These are phyloP conservation scores for Nesoenas mayeri DNA, from an alignment of 2,113 vertebrate genomes.

Conservation along the genomic window DNA sequence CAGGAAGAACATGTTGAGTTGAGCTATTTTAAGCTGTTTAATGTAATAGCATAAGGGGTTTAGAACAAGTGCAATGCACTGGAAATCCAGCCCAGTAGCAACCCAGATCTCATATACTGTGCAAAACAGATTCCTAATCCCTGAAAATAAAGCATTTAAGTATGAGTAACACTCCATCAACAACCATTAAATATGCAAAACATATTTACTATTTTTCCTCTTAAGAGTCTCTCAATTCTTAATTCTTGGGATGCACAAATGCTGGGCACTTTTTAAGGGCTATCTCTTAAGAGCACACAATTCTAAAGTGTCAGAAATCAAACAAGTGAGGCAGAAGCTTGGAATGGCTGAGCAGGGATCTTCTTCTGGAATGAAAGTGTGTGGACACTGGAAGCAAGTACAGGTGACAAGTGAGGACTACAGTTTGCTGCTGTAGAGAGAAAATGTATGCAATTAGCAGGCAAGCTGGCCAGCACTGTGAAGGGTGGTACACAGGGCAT, in stretches of 20 bases:
- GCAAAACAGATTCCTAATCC: not conserved
- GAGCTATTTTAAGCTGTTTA: not conserved
- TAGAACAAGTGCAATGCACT: not conserved
- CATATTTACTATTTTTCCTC: not conserved
- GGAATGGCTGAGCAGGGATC: accelerated
- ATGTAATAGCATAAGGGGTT: not conserved
- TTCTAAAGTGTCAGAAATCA: not conserved
- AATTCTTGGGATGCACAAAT: too few species aligned
- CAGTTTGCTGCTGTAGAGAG: not conserved
- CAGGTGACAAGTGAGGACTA: not conserved
- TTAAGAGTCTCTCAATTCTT: too few species aligned
- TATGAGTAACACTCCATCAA: not conserved
- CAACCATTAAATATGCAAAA: not conserved
- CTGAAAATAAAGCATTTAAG: not conserved
- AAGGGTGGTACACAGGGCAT: not conserved
- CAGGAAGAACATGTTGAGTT: not conserved
- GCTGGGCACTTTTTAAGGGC: not conserved
- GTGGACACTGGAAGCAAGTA: accelerated
- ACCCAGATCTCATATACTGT: not conserved
- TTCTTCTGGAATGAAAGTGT: not conserved
- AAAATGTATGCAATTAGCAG: not conserved
- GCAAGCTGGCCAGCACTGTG: not conserved
- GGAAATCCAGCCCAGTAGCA: not conserved
- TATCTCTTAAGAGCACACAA: not conserved
- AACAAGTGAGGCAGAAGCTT: accelerated